Evolutionary conservation across 2,797 vertebrate genomes (phyloP).

Genomic region (Notolabrus celidotus): DNA sequence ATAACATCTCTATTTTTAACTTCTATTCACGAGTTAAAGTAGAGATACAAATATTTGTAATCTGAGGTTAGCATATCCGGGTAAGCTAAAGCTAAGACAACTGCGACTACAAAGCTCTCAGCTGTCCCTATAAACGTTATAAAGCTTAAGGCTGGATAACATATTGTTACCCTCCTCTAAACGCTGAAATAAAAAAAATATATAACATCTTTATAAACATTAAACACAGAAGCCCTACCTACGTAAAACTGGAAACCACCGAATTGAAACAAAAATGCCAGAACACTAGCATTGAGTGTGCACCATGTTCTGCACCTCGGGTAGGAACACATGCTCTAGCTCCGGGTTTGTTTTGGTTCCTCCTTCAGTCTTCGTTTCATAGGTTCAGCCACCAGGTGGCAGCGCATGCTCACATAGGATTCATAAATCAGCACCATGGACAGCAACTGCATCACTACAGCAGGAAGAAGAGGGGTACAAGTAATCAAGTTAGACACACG

Average conservation of each 20-base stretch:
- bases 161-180: rapidly evolving
- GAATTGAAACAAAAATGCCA: neutral
- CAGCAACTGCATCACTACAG: slow-evolving; percentile 3
- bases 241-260: slow-evolving; percentile 2
- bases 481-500: neutral
- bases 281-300: slow-evolving; percentile 22
- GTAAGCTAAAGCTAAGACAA: slow-evolving; percentile 28
- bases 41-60: neutral
- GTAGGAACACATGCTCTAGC: slow-evolving; percentile 56
- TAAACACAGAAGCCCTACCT: neutral
- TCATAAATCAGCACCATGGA: slow-evolving; percentile 59
- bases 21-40: neutral
- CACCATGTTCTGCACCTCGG: slow-evolving; percentile 46
- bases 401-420: slow-evolving; percentile 27
- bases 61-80: slow-evolving; percentile 14
- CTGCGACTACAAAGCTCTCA: neutral
- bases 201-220: rapidly evolving
- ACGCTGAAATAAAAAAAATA: neutral
- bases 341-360: slow-evolving; percentile 16
- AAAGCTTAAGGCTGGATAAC: neutral
- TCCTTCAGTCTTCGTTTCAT: neutral
- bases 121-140: neutral
- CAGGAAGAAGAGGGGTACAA: neutral
- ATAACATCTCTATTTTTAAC: neutral
- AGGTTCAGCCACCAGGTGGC: slow-evolving; percentile 70